Conservation (phyloP, 2,113 vertebrate genomes). For the Trogon melanurus region DNA sequence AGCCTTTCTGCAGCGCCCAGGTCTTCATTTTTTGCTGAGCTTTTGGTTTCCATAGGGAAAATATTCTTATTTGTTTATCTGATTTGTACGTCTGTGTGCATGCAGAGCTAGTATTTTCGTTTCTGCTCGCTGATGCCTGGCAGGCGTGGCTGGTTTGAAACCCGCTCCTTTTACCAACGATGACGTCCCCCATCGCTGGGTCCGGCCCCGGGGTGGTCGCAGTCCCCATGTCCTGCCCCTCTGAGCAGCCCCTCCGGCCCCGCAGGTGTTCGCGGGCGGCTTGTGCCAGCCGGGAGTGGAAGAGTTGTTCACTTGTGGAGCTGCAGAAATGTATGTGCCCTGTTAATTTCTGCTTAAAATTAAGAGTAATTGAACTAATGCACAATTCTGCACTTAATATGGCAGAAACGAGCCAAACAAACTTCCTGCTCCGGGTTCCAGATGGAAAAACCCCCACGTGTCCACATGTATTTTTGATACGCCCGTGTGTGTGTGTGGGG, state of each 20-base stretch:
- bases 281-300: accelerated
- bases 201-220: neutral
- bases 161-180: accelerated
- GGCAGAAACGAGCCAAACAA: neutral
- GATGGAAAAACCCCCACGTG: neutral
- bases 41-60: neutral
- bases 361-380: neutral
- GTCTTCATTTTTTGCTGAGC: accelerated
- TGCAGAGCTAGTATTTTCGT: neutral
- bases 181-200: accelerated
- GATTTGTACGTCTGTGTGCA: accelerated
- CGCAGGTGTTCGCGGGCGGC: accelerated
- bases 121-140: accelerated
- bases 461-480: accelerated
- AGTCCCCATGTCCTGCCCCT: neutral
- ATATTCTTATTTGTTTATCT: accelerated
- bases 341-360: neutral
- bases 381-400: neutral
- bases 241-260: neutral
- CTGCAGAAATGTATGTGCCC: accelerated
- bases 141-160: neutral
- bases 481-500: too few relatives aligned
- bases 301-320: neutral
- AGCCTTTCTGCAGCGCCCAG: neutral
- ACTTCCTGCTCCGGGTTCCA: neutral